Conservation (phyloP, 1,140 invertebrate species). For the Drosophila willistoni region DNA sequence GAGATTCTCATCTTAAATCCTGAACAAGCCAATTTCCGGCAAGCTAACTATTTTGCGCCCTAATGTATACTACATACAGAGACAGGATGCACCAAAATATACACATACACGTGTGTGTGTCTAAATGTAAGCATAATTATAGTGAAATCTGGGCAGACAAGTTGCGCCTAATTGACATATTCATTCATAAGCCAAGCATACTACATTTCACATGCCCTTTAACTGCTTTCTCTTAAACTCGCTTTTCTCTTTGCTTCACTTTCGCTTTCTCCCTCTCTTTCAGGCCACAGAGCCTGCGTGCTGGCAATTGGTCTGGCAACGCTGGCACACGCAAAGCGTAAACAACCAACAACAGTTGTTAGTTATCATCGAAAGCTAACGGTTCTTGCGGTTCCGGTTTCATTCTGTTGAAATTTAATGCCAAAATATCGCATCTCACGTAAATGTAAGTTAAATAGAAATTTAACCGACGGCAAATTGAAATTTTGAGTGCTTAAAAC, state of each 20-base stretch:
- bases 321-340: conserved; percentile 25
- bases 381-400: conserved; percentile 26
- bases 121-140: conserved; percentile 32
- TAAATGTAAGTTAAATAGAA: conserved; percentile 7
- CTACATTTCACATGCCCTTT: conserved; percentile 21
- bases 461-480: conserved; percentile 21
- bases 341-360: conserved; percentile 64
- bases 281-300: conserved; percentile 29
- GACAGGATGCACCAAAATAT: neutral
- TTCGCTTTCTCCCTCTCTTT: neutral
- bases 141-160: conserved; percentile 48
- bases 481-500: conserved; percentile 19
- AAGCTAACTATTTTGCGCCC: conserved; percentile 40
- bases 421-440: neutral
- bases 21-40: neutral
- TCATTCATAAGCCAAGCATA: conserved; percentile 59
- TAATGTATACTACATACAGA: conserved; percentile 20
- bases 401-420: neutral
- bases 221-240: neutral
- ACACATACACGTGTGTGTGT: neutral
- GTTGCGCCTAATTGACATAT: conserved; percentile 61
- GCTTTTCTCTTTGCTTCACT: neutral
- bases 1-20: neutral
- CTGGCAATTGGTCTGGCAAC: neutral
- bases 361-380: conserved; percentile 42